Conservation (phyloP, 2,797 vertebrate genomes). For the Parotocinclus haroldoi region DNA sequence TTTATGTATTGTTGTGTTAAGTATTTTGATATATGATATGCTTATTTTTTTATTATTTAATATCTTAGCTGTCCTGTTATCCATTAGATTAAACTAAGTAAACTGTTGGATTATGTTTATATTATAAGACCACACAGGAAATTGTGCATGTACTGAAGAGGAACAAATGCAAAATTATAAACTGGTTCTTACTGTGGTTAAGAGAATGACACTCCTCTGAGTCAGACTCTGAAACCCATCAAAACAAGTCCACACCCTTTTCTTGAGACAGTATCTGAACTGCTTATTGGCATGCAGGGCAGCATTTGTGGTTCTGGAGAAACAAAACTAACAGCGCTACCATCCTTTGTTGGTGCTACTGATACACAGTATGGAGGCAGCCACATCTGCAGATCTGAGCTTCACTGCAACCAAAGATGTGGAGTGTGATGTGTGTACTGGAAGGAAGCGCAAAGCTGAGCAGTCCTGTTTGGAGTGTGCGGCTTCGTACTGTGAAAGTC, state of each 20-base stretch:
- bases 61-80: no score
- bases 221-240: slow-evolving; percentile 16
- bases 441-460: slow-evolving; percentile 40
- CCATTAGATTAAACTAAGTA: no score
- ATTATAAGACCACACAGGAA: no score
- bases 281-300: no score
- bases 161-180: no score
- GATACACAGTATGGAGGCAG: slow-evolving; percentile 21
- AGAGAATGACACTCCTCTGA: slow-evolving; percentile 21
- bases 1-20: no score
- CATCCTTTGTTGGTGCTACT: neutral
- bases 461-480: slow-evolving; percentile 33
- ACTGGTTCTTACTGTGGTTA: neutral
- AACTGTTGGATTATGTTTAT: no score
- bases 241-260: slow-evolving; percentile 21
- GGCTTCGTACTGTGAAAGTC: slow-evolving; percentile 26
- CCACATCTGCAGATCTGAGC: slow-evolving; percentile 1
- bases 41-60: no score
- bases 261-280: neutral
- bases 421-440: slow-evolving; percentile 18
- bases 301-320: slow-evolving; percentile 6
- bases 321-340: slow-evolving; percentile 29
- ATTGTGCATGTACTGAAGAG: no score
- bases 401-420: slow-evolving; percentile 16
- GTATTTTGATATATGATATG: no score